Base-by-base conservation (phyloP, 2,888 invertebrate genomes). In the Acrocyrtus sp. region DNA sequence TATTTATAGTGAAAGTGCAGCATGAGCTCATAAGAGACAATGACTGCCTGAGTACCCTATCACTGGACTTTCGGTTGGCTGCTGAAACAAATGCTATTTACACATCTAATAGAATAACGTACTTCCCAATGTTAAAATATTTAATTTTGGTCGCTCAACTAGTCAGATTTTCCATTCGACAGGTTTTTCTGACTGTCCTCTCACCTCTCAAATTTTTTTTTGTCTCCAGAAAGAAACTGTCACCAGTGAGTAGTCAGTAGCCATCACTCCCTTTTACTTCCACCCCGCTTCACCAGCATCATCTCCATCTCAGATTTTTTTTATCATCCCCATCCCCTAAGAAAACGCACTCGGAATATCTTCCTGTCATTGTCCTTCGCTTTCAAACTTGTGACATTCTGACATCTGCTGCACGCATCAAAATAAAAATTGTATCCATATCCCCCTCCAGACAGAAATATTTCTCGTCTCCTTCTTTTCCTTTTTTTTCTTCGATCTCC, bases 301-400 rank as follows among this genome's bases (percentile, higher is more conserved):
- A 34, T 34, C 34, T 34, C 6, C 34, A 8, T 34, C 34, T 12
- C 34, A 34, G 34, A 34, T 34, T 12, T 34, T 34, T 34, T 12
- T 34, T 34, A 12, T 34, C 34, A 8, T 34, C 12, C 34, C 5
- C 34, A 8, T 12, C 34, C 12, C 6, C 5, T 12, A 34, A 34
- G 34, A 34, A n/a, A n/a, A n/a, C n/a, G n/a, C n/a, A n/a, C n/a
- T n/a, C n/a, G n/a, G n/a, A n/a, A n/a, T n/a, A n/a, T n/a, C n/a
- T n/a, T n/a, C n/a, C n/a, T n/a, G n/a, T n/a, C n/a, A n/a, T n/a
- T n/a, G n/a, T n/a, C n/a, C n/a, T n/a, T n/a, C n/a, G n/a, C n/a
- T n/a, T n/a, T n/a, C n/a, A n/a, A n/a, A 58, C 58, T 45, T 26
- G 48, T 34, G 48, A 50, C 61, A 61, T 15, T 50, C 21, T 29